Base-by-base conservation (phyloP, 2,797 vertebrate genomes). In the Intellagama lesueurii region DNA sequence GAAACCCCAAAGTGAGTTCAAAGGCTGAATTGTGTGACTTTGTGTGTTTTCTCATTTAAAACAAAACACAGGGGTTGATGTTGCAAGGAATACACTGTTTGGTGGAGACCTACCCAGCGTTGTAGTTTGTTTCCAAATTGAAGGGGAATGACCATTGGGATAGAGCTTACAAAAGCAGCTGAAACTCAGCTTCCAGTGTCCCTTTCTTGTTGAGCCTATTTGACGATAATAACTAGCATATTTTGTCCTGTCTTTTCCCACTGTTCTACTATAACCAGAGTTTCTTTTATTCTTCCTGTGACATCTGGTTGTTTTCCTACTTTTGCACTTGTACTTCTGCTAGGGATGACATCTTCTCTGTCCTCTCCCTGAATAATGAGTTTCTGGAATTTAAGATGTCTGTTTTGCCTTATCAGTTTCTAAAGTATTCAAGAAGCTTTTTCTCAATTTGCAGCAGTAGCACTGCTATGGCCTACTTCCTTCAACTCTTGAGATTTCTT, bases 1-100 rank as follows among this genome's bases (percentile, higher is more conserved):
- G 98, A 99, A 89, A 98, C 98, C 28, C 99, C 99, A 89, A 99
- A 99, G 99, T 99, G 92, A 99, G 98, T 98, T 95, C 52, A 83
- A 90, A 95, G 3, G 7, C 70, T 93, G 85, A 87, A 49, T 4
- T 6, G 4, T 88, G n/a, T 73, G 44, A n/a, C n/a, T 66, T n/a
- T 40, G 30, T 79, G 2, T 19, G 8, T 56, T 26, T 82, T 30
- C 24, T 30, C 32, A 32, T 2, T 68, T 47, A 24, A 47, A 88
- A 1, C 4, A 30, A n/a, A 0, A 17, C 4, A 60, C 5, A 60
- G 44, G 75, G 35, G 11, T 32, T 82, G 70, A 60, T 32, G n/a
- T n/a, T 81, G 26, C 1, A 60, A 47, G 77, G 32, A 79, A 14
- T 30, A 56, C 28, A 35, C 14, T 40, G 47, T 72, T 17, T 14